These are phyloP conservation scores for Lacerta viridis DNA, from an alignment of 2,797 vertebrate species.

Conservation along the genomic window DNA sequence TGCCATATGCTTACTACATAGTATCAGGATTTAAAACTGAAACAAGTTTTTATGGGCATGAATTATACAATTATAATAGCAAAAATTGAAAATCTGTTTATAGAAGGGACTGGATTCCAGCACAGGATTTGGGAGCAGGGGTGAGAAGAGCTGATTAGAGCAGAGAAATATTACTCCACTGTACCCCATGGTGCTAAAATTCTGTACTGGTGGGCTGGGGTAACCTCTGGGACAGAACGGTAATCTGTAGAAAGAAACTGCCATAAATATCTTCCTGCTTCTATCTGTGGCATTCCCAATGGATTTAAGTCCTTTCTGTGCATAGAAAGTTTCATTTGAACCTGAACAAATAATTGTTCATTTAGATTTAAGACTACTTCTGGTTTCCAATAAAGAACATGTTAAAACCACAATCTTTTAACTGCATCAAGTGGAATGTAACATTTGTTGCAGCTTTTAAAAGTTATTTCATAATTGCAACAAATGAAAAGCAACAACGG, in stretches of 20 bases:
- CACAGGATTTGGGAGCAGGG: neutral
- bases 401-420: too few relatives aligned
- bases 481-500: neutral
- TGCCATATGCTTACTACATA: neutral
- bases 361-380: neutral
- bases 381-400: neutral
- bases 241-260: neutral
- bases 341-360: neutral
- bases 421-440: neutral
- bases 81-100: too few relatives aligned
- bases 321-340: neutral
- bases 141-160: neutral
- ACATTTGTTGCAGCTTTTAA: neutral
- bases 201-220: too few relatives aligned
- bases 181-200: too few relatives aligned
- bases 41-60: neutral
- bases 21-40: neutral
- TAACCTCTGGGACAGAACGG: too few relatives aligned
- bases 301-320: neutral
- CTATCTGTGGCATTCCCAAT: neutral
- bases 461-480: neutral
- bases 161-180: neutral
- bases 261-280: neutral
- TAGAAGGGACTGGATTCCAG: neutral
- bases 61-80: neutral